Conservation (phyloP, 2,888 invertebrate species). For the Stenolophus ochropezus region DNA sequence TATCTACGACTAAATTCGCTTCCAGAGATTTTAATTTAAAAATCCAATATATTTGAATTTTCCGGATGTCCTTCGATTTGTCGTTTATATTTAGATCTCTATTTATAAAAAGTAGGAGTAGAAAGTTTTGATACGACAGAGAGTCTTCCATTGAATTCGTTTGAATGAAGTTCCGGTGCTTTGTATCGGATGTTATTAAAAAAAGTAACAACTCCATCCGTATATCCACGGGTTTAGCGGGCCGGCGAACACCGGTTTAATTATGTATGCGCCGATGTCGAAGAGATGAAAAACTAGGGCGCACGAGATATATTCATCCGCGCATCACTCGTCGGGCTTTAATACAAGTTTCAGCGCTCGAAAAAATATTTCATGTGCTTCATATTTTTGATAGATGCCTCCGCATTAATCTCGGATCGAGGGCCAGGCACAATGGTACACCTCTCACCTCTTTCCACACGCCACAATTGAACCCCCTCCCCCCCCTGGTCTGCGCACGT, state of each 20-base stretch:
- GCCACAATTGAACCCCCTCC: constrained; percentile 24
- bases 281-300: constrained; percentile 43
- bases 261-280: constrained; percentile 48
- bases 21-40: too few species aligned
- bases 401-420: constrained; percentile 52
- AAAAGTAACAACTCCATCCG: constrained; percentile 31
- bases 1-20: too few species aligned
- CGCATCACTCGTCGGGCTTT: constrained; percentile 40
- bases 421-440: constrained; percentile 16
- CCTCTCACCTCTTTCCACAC: neutral
- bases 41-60: too few species aligned
- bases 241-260: constrained; percentile 25
- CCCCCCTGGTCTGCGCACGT: constrained; percentile 16
- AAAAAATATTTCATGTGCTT: constrained; percentile 51
- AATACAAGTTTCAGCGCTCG: constrained; percentile 40
- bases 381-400: constrained; percentile 53
- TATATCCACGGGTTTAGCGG: constrained; percentile 18
- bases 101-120: neutral
- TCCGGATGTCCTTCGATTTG: neutral
- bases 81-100: neutral
- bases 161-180: constrained; percentile 25
- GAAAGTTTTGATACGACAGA: neutral
- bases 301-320: constrained; percentile 40
- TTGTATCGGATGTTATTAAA: constrained; percentile 39
- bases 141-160: neutral